These are phyloP conservation scores for Nowickia ferox DNA, from an alignment of 2,888 invertebrate genomes.

Conservation along the genomic window DNA sequence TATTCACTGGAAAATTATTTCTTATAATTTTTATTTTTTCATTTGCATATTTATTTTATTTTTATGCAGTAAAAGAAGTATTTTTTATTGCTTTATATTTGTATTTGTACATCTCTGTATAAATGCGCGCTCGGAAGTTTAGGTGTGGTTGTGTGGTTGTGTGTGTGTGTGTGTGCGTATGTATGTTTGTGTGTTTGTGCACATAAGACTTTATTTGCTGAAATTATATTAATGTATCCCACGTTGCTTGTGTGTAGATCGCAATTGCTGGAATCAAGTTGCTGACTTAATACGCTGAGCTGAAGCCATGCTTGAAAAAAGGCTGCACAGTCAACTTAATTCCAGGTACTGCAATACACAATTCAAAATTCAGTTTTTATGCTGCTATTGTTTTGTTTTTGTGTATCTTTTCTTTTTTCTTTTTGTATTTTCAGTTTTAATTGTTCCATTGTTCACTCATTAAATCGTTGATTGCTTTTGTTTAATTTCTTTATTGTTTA, in stretches of 20 bases:
- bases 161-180: not conserved
- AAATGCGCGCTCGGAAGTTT: no score
- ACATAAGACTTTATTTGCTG: not conserved
- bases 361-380: not conserved
- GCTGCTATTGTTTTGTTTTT: not conserved
- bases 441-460: constrained; percentile 49
- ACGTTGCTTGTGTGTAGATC: constrained; percentile 75
- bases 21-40: not conserved
- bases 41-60: not conserved
- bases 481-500: constrained; percentile 19
- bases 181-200: not conserved
- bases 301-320: constrained; percentile 78
- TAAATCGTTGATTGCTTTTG: constrained; percentile 54
- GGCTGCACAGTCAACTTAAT: constrained; percentile 84
- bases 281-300: constrained; percentile 82
- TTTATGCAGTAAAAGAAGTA: no score
- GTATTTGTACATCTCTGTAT: not conserved
- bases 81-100: constrained; percentile 28
- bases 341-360: constrained; percentile 83
- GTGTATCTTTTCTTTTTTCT: constrained; percentile 13
- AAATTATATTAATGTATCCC: constrained; percentile 50
- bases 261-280: constrained; percentile 84
- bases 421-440: constrained; percentile 33
- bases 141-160: not conserved
- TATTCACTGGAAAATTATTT: not conserved